phyloP scores from a whole-genome alignment of 2,113 vertebrate genomes.

The Peromyscus leucopus region DNA sequence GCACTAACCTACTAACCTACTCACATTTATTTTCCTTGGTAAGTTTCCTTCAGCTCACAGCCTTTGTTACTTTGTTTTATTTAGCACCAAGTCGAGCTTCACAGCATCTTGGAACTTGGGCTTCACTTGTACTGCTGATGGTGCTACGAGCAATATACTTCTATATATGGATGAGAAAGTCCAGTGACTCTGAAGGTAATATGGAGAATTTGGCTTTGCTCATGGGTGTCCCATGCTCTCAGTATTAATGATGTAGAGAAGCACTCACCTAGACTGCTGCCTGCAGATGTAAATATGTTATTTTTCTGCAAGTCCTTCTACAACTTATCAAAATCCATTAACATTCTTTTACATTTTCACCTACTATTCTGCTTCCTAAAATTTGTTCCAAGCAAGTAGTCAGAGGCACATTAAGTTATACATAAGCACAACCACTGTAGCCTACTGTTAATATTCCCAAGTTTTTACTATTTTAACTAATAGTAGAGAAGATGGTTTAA shows the following conservation, averaged over 20 bases:
- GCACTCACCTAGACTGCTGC: background rate
- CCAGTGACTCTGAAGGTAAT: background rate
- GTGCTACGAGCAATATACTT: fast-evolving
- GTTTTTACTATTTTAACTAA: background rate
- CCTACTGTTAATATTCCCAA: background rate
- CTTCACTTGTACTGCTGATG: too few relatives aligned
- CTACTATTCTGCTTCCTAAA: background rate
- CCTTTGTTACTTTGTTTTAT: conserved; percentile 53
- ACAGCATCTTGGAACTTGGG: background rate
- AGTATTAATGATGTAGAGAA: background rate
- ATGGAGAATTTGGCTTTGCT: background rate
- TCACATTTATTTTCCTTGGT: background rate
- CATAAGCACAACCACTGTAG: background rate
- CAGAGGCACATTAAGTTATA: background rate
- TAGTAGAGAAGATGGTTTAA: background rate
- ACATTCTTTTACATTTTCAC: background rate
- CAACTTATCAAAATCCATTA: conserved; percentile 13
- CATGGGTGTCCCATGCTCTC: background rate
- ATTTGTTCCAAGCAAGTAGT: background rate
- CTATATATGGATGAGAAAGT: background rate
- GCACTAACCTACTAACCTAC: background rate
- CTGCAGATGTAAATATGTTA: background rate
- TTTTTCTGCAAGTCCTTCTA: background rate
- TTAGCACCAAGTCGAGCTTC: background rate
- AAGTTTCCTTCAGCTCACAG: conserved; percentile 21